Evolutionary conservation across 2,888 invertebrate species (phyloP).

Genomic region (Tinea trinotella): DNA sequence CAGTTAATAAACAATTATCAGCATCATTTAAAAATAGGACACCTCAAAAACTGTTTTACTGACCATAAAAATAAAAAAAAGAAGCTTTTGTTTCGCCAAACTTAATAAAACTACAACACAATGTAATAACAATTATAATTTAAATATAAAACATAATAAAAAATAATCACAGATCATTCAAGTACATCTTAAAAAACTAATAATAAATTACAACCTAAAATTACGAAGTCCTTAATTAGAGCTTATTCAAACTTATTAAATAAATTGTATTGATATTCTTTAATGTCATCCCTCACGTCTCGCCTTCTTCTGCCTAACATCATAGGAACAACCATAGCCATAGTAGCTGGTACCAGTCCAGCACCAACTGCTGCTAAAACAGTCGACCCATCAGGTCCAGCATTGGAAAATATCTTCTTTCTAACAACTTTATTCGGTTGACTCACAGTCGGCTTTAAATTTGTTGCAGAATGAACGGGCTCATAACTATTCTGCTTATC

Average conservation of each 20-base stretch:
- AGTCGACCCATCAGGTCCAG: constrained; percentile 70
- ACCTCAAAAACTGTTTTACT: no score
- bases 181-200: neutral
- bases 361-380: constrained; percentile 82
- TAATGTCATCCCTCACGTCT: constrained; percentile 24
- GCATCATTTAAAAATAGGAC: no score
- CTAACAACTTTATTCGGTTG: constrained; percentile 37
- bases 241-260: constrained; percentile 5
- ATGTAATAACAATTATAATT: neutral
- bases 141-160: neutral
- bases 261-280: neutral
- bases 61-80: neutral
- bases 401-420: constrained; percentile 44
- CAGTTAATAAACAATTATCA: no score
- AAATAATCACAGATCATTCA: constrained; percentile 13
- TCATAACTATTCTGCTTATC: constrained; percentile 48
- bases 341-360: constrained; percentile 84
- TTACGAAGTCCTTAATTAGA: neutral
- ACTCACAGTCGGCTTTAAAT: constrained; percentile 37
- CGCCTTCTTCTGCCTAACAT: constrained; percentile 73
- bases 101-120: neutral
- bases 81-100: no score
- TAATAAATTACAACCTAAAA: constrained; percentile 4
- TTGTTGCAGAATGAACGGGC: constrained; percentile 35
- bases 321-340: constrained; percentile 86